Base-by-base conservation (phyloP, 2,888 invertebrate genomes). In the Taphrorychus bicolor region DNA sequence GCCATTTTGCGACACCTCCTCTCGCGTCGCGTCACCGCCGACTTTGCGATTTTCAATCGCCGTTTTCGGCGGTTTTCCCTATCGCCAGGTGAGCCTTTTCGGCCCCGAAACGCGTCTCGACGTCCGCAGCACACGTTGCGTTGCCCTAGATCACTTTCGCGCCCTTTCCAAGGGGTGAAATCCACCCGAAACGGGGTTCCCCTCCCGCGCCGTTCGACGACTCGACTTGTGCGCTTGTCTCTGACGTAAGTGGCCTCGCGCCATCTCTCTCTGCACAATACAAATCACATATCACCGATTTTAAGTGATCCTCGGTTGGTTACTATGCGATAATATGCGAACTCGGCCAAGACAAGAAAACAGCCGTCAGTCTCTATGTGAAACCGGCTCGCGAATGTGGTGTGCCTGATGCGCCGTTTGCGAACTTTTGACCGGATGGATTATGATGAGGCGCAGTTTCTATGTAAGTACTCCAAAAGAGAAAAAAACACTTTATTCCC, bases 1-100 rank as follows among this genome's bases (percentile, higher is more conserved):
- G 80, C 81, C 81, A 81, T 81, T 80, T 81, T 81, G 79, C 77
- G 72, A 72, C 72, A 72, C 73, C 74, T 52, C 77, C 77, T 73
- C 76, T 74, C 74, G 72, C 75, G 73, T 76, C 77, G 14, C 59
- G 24, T 59, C 74, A 68, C 75, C 76, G 74, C 77, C 80, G 81
- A 81, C 81, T 78, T 79, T 75, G 73, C 57, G 69, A 63, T 64
- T 63, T 80, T 79, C 71, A 54, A 53, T 57, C 56, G 48, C 63
- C 42, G 66, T 74, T 79, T 79, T 79, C 71, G 58, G 45, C 21
- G 51, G 59, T 73, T 77, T 77, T 62, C 61, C 54, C 41, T 22
- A 16, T 32, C 67, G 74, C 77, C 75, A 73, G 72, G 52, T 71
- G 71, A 51, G 73, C 73, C 75, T 81, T 80, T 79, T 76, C 66